phyloP scores from a whole-genome alignment of 2,113 vertebrate genomes.

The Chelonoidis abingdonii region DNA sequence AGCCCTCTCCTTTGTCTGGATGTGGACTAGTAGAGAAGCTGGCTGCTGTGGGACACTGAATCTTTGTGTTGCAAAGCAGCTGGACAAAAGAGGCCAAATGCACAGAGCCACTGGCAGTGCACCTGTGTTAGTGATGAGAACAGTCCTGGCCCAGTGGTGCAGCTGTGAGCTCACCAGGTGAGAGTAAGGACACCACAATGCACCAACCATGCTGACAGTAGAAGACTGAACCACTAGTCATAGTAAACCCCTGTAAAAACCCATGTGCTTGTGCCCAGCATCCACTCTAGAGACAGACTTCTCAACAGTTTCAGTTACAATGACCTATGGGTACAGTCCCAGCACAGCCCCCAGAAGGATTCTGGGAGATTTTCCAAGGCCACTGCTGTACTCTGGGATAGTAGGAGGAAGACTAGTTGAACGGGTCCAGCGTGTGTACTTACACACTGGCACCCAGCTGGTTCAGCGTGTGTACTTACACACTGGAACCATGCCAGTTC shows the following conservation, averaged over 20 bases:
- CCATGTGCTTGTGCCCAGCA: too few relatives aligned
- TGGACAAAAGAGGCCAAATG: not conserved
- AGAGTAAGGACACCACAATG: not conserved
- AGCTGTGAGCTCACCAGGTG: not conserved
- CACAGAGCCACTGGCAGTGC: not conserved
- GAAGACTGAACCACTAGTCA: not conserved
- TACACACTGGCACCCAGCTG: not conserved
- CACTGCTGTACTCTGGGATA: not conserved
- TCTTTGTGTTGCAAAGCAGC: slow-evolving; percentile 1
- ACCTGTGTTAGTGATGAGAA: not conserved
- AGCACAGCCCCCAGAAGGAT: not conserved
- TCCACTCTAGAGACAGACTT: not conserved
- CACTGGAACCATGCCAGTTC: too few relatives aligned
- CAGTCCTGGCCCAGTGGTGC: too few relatives aligned
- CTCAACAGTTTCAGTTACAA: not conserved
- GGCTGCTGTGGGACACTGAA: not conserved
- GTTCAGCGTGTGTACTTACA: not conserved
- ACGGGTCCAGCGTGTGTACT: not conserved
- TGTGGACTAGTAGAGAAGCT: not conserved
- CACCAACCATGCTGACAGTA: not conserved
- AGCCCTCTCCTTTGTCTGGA: slow-evolving; percentile 24
- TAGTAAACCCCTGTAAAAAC: not conserved
- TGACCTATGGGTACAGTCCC: not conserved
- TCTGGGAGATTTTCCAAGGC: not conserved
- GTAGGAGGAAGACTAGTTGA: not conserved